Evolutionary conservation across 2,797 vertebrate species (phyloP), one percentile per base, ranked within the genome.

Genomic region (Scarus forsteni): DNA sequence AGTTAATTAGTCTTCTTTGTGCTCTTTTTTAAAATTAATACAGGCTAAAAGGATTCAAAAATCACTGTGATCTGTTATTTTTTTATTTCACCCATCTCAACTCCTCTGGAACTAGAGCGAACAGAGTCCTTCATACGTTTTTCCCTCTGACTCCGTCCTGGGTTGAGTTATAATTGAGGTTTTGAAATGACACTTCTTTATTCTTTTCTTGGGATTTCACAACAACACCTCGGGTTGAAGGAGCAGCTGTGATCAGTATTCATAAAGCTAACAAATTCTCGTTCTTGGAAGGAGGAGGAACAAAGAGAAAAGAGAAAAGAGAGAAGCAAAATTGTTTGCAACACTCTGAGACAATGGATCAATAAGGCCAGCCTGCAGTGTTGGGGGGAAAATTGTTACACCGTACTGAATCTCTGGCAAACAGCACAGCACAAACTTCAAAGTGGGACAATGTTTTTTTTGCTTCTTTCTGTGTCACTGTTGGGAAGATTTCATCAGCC

Each of bases 291-390:
- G 69, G 59, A 50, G 69, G 60, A 55, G 40, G 71, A 61, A 62
- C 60, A 67, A 45, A 66, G 74, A 52, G 42, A 67, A n/a, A 73
- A 63, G 70, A 71, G 70, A 60, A 53, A 60, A 48, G 59, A 77
- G 60, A 69, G 73, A 81, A 63, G 58, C 35, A 43, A 82, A 84
- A 86, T 83, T 79, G 62, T 86, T 79, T 77, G 79, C 62, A 60
- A 42, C 72, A 66, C 56, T 75, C 13, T 34, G 71, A 81, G 75
- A 80, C 75, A 73, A 69, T 46, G 77, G 87, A 91, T 89, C 84
- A 81, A 85, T 81, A 72, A 53, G 44, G 60, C 10, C 45, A 27
- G 80, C 65, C 68, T 80, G 84, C 68, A 65, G 79, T 16, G n/a
- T 55, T 54, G 42, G 59, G 39, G 39, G 44, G 50, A 44, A 60